Conservation (phyloP, 2,888 invertebrate species). For the Sthenelais limicola region DNA sequence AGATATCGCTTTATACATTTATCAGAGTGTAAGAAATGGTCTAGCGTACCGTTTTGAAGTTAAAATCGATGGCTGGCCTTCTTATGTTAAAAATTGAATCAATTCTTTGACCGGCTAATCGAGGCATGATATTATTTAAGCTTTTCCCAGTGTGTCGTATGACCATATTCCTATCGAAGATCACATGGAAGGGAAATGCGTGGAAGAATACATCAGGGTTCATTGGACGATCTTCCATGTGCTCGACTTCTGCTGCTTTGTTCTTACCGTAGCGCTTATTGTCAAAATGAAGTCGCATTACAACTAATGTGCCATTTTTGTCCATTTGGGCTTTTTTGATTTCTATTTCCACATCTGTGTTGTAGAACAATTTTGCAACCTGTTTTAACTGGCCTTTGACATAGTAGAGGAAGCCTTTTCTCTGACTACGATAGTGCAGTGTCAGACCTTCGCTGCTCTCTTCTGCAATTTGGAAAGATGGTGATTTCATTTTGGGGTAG, state of each 20-base stretch:
- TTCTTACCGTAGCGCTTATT: constrained; percentile 78
- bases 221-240: constrained; percentile 8
- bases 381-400: constrained; percentile 95
- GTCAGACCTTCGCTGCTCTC: constrained; percentile 90
- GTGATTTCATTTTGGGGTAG: constrained; percentile 90
- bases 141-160: constrained; percentile 31
- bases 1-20: too few relatives aligned
- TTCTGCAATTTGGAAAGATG: constrained; percentile 96
- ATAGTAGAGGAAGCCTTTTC: constrained; percentile 94
- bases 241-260: not conserved
- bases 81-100: constrained; percentile 34
- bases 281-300: constrained; percentile 94
- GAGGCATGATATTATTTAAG: constrained; percentile 31
- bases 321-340: constrained; percentile 85
- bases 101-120: constrained; percentile 24
- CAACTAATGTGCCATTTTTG: constrained; percentile 93
- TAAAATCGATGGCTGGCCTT: constrained; percentile 42
- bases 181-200: constrained; percentile 97
- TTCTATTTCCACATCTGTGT: constrained; percentile 84
- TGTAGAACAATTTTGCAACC: constrained; percentile 83
- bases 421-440: constrained; percentile 85
- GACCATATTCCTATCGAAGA: constrained; percentile 82
- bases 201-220: constrained; percentile 76
- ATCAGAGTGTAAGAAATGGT: too few relatives aligned
- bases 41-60: constrained; percentile 38